Base-by-base conservation (phyloP, 2,113 vertebrate genomes). In the Hippocampus barbouri region DNA sequence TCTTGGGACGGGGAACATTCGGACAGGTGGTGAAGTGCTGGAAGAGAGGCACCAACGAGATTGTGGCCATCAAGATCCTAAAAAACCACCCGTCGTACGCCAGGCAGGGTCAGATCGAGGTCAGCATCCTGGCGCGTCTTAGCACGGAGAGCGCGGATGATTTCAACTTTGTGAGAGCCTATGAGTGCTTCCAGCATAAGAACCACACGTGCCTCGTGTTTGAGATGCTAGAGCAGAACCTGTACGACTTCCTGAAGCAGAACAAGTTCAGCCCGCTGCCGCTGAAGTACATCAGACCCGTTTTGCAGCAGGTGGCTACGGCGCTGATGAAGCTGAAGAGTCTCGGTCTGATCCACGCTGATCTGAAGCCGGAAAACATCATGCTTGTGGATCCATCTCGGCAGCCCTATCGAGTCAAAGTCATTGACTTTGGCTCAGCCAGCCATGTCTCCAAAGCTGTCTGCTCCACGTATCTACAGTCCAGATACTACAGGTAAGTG, bases 151-250 rank as follows among this genome's bases (percentile, higher is more conserved):
- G 95, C 0, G 97, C 97, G 0, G 97, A 99, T 16, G 97, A 99
- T 92, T 98, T 95, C 93, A 99, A 98, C 92, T 99, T 99, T 20
- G 97, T 99, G 77, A 94, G 96, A 54, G 97, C 97, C 21, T 97
- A 99, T 0, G 97, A 99, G 90, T 99, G 97, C 91, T 99, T 99
- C 91, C 97, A 98, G 94, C 97, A 99, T 94, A 98, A 98, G 92
- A 98, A 95, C 89, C 97, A 99, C 91, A 99, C 97, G 7, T 99
- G 97, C 91, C 93, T 99, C 91, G 97, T 99, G 75, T 99, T 99
- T 70, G 97, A 99, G 92, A 99, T 99, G 97, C 90, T 99, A 89
- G 97, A 99, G 89, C 97, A 98, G 93, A 99, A 98, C 92, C 91
- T 99, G 86, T 99, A 98, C 85, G 97, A 99, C 93, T 99, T 98